Conservation (phyloP, 2,113 vertebrate species). For the Agapornis roseicollis region DNA sequence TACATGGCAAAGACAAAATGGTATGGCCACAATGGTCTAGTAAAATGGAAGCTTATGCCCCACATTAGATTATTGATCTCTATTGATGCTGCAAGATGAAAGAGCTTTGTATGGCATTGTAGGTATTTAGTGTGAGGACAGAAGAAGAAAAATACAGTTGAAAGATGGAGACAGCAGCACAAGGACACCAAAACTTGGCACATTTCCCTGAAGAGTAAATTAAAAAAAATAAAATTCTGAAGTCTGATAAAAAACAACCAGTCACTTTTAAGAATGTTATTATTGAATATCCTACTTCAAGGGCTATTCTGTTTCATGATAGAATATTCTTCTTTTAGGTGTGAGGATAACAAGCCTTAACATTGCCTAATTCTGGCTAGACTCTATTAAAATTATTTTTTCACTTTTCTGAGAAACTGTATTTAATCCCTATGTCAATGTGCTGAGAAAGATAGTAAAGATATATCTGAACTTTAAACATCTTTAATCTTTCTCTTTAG, state of each 20-base stretch:
- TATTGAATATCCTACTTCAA: constrained; percentile 30
- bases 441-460: constrained; percentile 71
- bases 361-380: constrained; percentile 58
- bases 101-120: neutral
- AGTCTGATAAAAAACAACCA: constrained; percentile 60
- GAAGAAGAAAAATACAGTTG: neutral
- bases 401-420: constrained; percentile 60
- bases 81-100: neutral
- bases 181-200: constrained; percentile 23
- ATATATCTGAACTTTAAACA: constrained; percentile 73
- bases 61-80: neutral
- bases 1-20: neutral
- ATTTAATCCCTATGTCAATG: constrained; percentile 73
- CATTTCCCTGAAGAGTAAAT: neutral
- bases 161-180: neutral
- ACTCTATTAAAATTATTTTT: constrained; percentile 65
- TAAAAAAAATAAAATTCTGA: neutral
- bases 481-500: constrained; percentile 73
- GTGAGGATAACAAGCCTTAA: constrained; percentile 45
- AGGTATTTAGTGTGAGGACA: neutral
- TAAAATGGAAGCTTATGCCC: neutral
- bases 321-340: constrained; percentile 53
- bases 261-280: constrained; percentile 44
- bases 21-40: neutral
- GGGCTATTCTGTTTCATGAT: constrained; percentile 30